A percentile compares a stretch with the other conserved stretches of the same genome.
Conservation (phyloP, 2,797 vertebrate species). For the Rhyacichthys aspro region DNA sequence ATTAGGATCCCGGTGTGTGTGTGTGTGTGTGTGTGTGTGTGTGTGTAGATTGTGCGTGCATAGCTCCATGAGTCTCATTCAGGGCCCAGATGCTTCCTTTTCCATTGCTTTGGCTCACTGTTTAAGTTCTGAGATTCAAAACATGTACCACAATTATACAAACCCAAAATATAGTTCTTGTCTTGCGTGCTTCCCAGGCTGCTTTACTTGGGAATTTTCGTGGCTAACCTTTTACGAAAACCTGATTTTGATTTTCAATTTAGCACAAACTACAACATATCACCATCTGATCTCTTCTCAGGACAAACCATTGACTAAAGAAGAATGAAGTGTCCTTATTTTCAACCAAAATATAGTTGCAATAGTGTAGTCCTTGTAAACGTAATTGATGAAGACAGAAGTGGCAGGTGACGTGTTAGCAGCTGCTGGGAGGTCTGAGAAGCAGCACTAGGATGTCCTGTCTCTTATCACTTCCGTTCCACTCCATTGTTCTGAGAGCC, state of each 20-base stretch:
- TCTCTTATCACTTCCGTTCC: constrained; percentile 61
- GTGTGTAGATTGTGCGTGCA: constrained; percentile 9
- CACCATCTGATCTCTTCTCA: no score
- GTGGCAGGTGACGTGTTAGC: constrained; percentile 26
- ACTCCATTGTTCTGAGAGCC: constrained; percentile 62
- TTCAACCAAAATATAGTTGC: no score
- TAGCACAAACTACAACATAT: no score
- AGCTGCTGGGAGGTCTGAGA: constrained; percentile 22
- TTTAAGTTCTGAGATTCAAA: background rate
- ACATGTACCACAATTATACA: no score
- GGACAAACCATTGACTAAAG: no score
- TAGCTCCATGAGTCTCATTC: constrained; percentile 10
- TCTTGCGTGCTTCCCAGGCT: no score
- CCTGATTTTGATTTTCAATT: no score
- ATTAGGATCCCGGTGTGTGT: constrained; percentile 17
- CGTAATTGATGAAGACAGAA: constrained; percentile 28
- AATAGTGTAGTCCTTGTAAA: background rate
- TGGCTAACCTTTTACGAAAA: no score
- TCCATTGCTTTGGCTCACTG: background rate
- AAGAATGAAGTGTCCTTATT: no score
- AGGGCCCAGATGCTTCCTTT: constrained; percentile 63
- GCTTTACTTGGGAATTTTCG: no score
- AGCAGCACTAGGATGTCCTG: constrained; percentile 66
- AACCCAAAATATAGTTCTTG: no score
- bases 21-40: constrained; percentile 20